Evolutionary conservation across 2,888 invertebrate species (phyloP).

Genomic region (Chalcosyrphus nemorum): DNA sequence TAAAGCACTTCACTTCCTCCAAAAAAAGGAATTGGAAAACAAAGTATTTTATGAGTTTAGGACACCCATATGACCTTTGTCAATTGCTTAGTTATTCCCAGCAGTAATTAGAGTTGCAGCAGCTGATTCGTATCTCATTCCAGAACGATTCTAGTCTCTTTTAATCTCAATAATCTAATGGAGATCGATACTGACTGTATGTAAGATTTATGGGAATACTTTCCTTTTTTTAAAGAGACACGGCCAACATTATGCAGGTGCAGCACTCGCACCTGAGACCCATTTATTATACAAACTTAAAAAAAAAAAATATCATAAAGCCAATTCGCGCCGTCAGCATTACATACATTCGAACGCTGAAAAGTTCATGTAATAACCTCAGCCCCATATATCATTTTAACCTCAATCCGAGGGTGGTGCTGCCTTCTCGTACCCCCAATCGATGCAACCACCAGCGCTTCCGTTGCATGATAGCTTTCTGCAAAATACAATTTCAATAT

Average conservation of each 20-base stretch:
- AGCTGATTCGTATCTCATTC: no score
- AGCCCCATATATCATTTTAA: conserved; percentile 16
- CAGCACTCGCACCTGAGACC: background rate
- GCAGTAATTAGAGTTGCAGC: no score
- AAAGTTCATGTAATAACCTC: conserved; percentile 14
- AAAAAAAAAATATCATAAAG: background rate
- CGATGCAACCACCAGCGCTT: conserved; percentile 16
- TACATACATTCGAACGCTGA: background rate
- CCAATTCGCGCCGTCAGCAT: background rate
- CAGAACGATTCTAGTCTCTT: no score
- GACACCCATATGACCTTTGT: no score
- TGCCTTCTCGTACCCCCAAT: conserved; percentile 5
- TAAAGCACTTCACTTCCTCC: no score
- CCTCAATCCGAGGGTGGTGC: background rate
- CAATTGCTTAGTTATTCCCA: no score
- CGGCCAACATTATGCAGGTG: background rate
- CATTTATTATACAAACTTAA: background rate
- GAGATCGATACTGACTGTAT: no score
- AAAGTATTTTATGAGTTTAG: no score
- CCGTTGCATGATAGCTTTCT: conserved; percentile 13
- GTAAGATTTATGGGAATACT: no score
- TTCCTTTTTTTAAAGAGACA: background rate
- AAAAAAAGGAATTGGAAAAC: no score
- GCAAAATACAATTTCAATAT: conserved; percentile 36
- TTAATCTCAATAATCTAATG: no score